These are phyloP conservation scores for Cryptocheilus praepositus DNA, from an alignment of 2,888 invertebrate species.

Conservation along the genomic window DNA sequence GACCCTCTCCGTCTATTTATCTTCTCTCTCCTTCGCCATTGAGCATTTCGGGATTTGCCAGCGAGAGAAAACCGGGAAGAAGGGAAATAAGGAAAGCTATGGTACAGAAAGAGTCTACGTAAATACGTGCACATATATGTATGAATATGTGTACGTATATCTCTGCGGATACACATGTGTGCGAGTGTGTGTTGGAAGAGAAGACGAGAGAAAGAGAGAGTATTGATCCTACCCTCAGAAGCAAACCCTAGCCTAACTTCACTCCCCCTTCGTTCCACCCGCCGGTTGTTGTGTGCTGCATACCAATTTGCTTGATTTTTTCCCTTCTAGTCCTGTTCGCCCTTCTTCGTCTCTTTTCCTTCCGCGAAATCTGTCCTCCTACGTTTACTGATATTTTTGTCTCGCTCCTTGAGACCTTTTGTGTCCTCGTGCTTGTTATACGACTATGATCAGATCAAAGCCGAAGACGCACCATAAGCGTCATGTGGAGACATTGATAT, in stretches of 20 bases:
- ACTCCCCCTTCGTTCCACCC: conserved; percentile 75
- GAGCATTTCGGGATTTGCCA: neutral
- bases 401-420: no score
- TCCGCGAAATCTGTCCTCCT: conserved; percentile 42
- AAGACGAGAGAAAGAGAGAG: conserved; percentile 70
- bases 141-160: conserved; percentile 30
- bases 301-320: conserved; percentile 80
- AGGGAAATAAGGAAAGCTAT: conserved; percentile 22
- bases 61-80: neutral
- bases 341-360: conserved; percentile 54
- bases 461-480: no score
- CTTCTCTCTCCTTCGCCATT: neutral
- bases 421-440: no score
- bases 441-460: no score
- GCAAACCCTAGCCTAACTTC: conserved; percentile 74
- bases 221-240: conserved; percentile 73
- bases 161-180: conserved; percentile 8
- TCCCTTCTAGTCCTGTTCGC: conserved; percentile 64
- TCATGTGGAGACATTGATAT: no score
- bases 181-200: conserved; percentile 49
- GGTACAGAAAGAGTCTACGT: conserved; percentile 18
- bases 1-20: neutral
- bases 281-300: conserved; percentile 79
- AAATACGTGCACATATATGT: neutral
- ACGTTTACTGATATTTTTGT: no score